Evolutionary conservation across 2,888 invertebrate genomes (phyloP).

Genomic region (Altica lythri): DNA sequence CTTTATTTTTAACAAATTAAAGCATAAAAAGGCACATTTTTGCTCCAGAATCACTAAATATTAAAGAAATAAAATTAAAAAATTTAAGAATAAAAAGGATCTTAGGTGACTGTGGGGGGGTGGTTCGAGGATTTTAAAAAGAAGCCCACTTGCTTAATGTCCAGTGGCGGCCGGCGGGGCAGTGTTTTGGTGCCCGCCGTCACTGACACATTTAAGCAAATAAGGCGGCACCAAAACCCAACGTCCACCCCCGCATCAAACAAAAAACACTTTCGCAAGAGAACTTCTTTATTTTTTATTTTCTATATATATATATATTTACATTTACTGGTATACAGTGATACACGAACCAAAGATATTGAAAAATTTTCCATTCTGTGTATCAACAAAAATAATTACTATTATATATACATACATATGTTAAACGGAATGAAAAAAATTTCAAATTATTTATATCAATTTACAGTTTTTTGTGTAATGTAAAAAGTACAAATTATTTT

Average conservation of each 20-base stretch:
- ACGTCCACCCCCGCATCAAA: conserved; percentile 57
- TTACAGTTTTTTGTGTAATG: no score
- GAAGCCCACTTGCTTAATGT: conserved; percentile 59
- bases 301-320: conserved; percentile 37
- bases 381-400: no score
- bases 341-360: no score
- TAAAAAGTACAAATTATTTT: no score
- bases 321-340: conserved; percentile 43
- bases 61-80: no score
- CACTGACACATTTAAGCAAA: conserved; percentile 56
- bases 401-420: no score
- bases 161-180: conserved; percentile 58
- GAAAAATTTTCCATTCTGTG: conserved; percentile 26
- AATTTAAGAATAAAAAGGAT: not conserved
- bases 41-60: no score
- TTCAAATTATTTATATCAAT: no score
- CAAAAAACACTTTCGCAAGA: conserved; percentile 55
- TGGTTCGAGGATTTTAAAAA: conserved; percentile 52
- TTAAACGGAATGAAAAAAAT: no score
- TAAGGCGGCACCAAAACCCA: conserved; percentile 67
- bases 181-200: conserved; percentile 60
- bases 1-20: no score
- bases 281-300: conserved; percentile 56
- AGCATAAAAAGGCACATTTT: no score
- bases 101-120: conserved; percentile 41